phyloP scores from a whole-genome alignment of 2,113 vertebrate genomes.

The Megaceryle maxima region DNA sequence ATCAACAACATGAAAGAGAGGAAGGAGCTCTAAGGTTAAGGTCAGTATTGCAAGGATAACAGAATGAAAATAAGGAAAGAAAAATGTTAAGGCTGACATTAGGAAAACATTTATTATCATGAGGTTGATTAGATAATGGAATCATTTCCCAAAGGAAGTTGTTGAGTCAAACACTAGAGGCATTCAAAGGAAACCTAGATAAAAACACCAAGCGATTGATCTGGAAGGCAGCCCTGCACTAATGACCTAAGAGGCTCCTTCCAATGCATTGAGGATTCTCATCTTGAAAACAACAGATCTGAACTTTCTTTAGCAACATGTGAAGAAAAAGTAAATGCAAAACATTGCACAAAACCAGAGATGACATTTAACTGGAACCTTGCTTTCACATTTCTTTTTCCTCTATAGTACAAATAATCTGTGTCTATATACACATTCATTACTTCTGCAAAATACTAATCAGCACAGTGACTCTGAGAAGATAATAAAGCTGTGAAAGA shows the following conservation, averaged over 20 bases:
- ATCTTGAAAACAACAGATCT: background rate
- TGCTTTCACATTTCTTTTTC: background rate
- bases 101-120: conserved; percentile 58
- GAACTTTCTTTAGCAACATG: background rate
- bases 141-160: conserved; percentile 63
- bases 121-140: conserved; percentile 56
- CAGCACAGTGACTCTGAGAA: background rate
- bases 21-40: conserved; percentile 20
- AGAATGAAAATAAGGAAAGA: conserved; percentile 33
- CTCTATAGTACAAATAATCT: background rate
- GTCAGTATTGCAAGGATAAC: conserved; percentile 4
- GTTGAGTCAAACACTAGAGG: conserved; percentile 48
- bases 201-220: conserved; percentile 38
- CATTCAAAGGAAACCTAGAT: conserved; percentile 53
- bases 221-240: conserved; percentile 12
- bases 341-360: background rate
- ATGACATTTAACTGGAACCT: background rate
- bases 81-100: conserved; percentile 38
- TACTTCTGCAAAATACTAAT: background rate
- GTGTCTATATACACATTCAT: background rate
- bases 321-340: conserved; percentile 2
- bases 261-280: background rate
- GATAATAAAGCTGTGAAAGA: background rate
- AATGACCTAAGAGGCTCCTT: conserved; percentile 42
- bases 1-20: background rate